phyloP scores from a whole-genome alignment of 92 coral and sea anemone species.

The Siderastrea siderea region DNA sequence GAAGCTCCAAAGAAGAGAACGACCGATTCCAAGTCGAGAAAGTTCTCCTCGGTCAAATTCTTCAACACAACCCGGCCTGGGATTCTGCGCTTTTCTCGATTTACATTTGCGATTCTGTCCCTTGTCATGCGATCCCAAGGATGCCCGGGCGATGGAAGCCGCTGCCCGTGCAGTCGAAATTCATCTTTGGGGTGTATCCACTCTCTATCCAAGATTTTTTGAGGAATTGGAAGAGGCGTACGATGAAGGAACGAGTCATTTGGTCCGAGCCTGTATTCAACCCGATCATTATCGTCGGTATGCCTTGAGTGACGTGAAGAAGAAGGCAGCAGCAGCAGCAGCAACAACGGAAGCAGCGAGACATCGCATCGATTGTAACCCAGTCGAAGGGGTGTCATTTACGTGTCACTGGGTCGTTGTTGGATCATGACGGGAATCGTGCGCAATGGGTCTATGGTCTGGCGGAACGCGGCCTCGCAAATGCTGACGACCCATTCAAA shows the following conservation, averaged over 20 bases:
- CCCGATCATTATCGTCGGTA: constrained; percentile 17
- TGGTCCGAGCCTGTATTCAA: background rate
- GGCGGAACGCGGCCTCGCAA: background rate
- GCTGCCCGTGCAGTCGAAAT: constrained; percentile 6
- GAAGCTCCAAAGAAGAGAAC: too few relatives aligned
- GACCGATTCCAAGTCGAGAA: background rate
- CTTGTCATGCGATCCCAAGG: background rate
- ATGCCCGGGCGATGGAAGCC: background rate
- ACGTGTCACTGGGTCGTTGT: background rate
- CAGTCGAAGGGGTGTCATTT: background rate
- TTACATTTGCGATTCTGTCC: background rate
- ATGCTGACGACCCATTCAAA: too few relatives aligned
- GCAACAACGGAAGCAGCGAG: background rate
- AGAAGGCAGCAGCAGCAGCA: background rate
- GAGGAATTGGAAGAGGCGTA: background rate
- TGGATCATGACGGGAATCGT: constrained; percentile 29
- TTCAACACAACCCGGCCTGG: constrained; percentile 4
- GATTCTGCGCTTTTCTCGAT: background rate
- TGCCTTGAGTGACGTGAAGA: background rate
- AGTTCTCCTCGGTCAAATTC: background rate
- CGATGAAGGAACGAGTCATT: background rate
- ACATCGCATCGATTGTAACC: background rate
- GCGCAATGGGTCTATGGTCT: background rate
- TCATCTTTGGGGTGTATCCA: background rate
- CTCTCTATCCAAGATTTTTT: background rate